A percentile compares a stretch with the other conserved stretches of the same genome.
Conservation (phyloP, 2,113 vertebrate genomes). For the Candoia aspera region DNA sequence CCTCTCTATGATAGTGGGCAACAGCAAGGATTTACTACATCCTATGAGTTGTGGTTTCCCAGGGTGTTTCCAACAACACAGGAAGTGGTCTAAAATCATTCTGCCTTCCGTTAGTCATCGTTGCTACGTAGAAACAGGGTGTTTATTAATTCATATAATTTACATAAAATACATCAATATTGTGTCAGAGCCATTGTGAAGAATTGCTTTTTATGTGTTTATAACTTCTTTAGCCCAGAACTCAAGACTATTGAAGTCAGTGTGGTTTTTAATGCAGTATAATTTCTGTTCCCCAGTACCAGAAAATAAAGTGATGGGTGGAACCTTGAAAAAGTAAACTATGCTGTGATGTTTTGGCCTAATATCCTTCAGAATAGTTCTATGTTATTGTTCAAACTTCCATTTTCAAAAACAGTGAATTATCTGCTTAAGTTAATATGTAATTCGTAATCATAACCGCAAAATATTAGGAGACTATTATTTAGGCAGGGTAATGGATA, state of each 20-base stretch:
- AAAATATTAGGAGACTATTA: not conserved
- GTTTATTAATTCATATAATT: conserved; percentile 30
- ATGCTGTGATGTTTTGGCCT: not conserved
- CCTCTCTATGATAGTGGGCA: conserved; percentile 13
- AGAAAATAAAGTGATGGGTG: not conserved
- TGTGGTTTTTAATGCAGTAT: not conserved
- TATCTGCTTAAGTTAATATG: not conserved
- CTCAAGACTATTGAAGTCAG: not conserved
- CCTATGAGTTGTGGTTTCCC: conserved; percentile 29
- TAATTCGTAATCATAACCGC: not conserved
- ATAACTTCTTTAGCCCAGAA: not conserved
- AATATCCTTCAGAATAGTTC: not conserved
- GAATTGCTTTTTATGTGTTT: not conserved
- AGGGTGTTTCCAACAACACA: conserved; percentile 37
- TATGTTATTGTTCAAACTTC: not conserved
- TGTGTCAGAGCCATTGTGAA: not conserved
- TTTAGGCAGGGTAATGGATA: not conserved
- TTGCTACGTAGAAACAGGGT: not conserved
- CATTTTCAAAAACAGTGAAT: not conserved
- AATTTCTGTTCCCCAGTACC: not conserved
- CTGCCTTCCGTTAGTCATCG: not conserved
- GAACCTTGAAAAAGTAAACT: not conserved
- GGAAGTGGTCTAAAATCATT: conserved; percentile 36
- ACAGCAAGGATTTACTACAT: conserved; percentile 24
- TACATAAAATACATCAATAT: not conserved